Evolutionary conservation across 2,888 invertebrate genomes (phyloP).

Genomic region (Eupeodes latifasciatus): DNA sequence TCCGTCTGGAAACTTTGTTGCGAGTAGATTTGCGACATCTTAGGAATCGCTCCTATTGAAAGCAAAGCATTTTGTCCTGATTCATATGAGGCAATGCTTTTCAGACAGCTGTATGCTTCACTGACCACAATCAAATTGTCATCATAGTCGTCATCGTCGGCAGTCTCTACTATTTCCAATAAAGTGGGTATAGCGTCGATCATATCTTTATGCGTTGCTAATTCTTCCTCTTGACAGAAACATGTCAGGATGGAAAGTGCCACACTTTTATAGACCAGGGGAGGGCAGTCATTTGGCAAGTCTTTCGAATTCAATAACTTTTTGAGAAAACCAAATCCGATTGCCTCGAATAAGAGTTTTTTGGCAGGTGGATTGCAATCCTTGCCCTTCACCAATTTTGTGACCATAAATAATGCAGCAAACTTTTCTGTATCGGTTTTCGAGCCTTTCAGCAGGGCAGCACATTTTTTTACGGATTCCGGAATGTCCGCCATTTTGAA

Average conservation of each 20-base stretch:
- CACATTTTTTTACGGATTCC: constrained; percentile 93
- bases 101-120: constrained; percentile 93
- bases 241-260: constrained; percentile 94
- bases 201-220: constrained; percentile 93
- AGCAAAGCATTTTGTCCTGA: constrained; percentile 92
- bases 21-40: constrained; percentile 93
- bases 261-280: constrained; percentile 95
- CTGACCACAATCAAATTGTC: constrained; percentile 94
- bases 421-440: constrained; percentile 95
- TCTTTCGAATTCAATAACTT: constrained; percentile 90
- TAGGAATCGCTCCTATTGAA: constrained; percentile 90
- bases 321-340: constrained; percentile 94
- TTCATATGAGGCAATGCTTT: constrained; percentile 91
- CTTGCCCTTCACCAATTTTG: constrained; percentile 93
- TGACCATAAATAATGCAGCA: constrained; percentile 95
- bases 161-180: constrained; percentile 92
- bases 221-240: constrained; percentile 92
- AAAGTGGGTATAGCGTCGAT: constrained; percentile 92
- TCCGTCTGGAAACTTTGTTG: constrained; percentile 95
- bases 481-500: constrained; percentile 85
- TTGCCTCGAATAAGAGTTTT: constrained; percentile 93
- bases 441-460: constrained; percentile 91
- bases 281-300: constrained; percentile 94
- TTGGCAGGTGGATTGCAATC: constrained; percentile 92
- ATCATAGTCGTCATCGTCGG: constrained; percentile 93